Evolutionary conservation across 1,140 invertebrate genomes (phyloP), one percentile per base, ranked within the genome.

Genomic region (Bombus fervidus): DNA sequence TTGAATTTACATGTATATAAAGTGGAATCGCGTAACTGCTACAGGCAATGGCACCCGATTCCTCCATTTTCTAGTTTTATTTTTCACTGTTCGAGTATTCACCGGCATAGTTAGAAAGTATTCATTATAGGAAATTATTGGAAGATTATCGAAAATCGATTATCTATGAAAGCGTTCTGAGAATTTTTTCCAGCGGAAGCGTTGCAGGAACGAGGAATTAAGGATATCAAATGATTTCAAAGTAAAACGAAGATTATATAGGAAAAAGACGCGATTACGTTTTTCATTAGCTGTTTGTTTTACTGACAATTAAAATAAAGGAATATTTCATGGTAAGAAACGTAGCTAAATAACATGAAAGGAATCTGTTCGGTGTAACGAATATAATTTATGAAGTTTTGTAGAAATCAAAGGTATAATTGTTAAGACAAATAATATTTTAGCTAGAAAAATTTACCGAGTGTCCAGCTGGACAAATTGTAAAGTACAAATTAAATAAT

Each of bases 121-220:
- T n/a, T 62, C 59, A 13, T n/a, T 28, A 62, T n/a, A 13, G 9
- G 59, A n/a, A 62, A 62, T 62, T 62, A n/a, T n/a, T n/a, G 59
- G 28, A 62, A n/a, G 59, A 62, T 62, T 62, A 62, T 62, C 59
- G 59, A 62, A 13, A 62, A 62, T 12, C 59, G 59, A 62, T 62
- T 13, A 13, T n/a, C 59, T 3, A 13, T 62, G 6, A 13, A 13
- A 62, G 28, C 59, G 59, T 62, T 28, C 59, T 12, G 59, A 22
- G 28, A 62, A n/a, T 62, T n/a, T 62, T n/a, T 62, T 13, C 3
- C 59, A 5, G 28, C 5, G 18, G 18, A 53, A 5, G 10, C 8
- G 25, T 1, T 3, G 28, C 8, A n/a, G 4, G 1, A 8, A 62
- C 3, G 59, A 13, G n/a, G 3, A n/a, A n/a, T n/a, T 0, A n/a